These are phyloP conservation scores for Rhopalosiphum padi DNA, from an alignment of 1,140 invertebrate genomes.

Conservation along the genomic window DNA sequence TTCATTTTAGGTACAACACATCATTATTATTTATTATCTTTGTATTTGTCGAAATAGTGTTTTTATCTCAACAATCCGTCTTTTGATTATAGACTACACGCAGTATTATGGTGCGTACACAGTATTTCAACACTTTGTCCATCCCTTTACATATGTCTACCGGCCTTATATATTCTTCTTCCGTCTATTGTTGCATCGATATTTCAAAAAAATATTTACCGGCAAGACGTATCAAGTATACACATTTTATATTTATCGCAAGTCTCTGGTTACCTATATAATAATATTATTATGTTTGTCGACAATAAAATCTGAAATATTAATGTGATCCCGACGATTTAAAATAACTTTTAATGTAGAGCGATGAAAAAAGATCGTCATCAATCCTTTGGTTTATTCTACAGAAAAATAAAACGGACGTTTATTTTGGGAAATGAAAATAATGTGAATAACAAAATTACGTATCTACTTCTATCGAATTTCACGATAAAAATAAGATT, in stretches of 20 bases:
- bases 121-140: neutral
- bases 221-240: too few species aligned
- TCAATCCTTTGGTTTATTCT: neutral
- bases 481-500: neutral
- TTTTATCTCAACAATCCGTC: neutral
- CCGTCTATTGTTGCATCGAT: neutral
- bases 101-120: neutral
- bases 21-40: slow-evolving; percentile 1
- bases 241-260: too few species aligned
- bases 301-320: too few species aligned
- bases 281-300: too few species aligned
- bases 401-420: neutral
- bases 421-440: neutral
- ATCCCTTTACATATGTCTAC: neutral
- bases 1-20: neutral
- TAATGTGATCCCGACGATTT: too few species aligned
- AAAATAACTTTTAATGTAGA: too few species aligned
- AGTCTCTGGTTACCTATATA: too few species aligned
- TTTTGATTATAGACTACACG: neutral
- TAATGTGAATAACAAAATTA: neutral
- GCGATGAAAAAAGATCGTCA: too few species aligned
- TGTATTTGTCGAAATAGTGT: neutral
- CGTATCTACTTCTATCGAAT: neutral
- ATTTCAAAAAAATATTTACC: neutral
- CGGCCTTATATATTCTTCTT: neutral